A percentile compares a stretch with the other conserved stretches of the same genome.
phyloP scores from a whole-genome alignment of 2,113 vertebrate genomes.

The Burhinus bistriatus region DNA sequence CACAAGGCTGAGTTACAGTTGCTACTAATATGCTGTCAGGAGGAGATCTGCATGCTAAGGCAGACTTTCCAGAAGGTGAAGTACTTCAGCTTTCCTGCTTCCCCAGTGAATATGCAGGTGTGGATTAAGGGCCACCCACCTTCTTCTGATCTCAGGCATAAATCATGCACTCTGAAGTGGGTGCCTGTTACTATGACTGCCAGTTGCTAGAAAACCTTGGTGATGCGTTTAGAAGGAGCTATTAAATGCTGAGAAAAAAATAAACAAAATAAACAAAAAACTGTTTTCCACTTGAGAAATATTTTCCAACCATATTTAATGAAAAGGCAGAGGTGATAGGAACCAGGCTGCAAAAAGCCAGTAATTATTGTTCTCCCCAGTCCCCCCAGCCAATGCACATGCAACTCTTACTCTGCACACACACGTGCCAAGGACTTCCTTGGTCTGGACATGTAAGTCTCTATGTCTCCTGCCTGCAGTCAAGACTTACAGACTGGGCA shows the following conservation, averaged over 20 bases:
- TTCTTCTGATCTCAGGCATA: not conserved
- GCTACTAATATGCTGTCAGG: not conserved
- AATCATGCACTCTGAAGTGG: not conserved
- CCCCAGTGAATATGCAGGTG: not conserved
- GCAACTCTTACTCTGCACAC: not conserved
- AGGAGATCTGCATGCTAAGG: not conserved
- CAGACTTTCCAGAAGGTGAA: not conserved
- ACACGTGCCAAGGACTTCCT: not conserved
- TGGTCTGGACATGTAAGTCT: not conserved
- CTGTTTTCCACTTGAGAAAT: not conserved
- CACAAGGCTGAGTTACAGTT: not conserved
- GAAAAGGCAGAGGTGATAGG: not conserved
- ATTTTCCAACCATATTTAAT: not conserved
- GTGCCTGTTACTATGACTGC: not conserved
- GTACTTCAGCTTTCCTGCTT: not conserved
- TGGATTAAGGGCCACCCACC: not conserved
- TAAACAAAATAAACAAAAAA: not conserved
- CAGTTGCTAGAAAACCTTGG: not conserved
- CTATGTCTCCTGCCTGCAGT: not conserved
- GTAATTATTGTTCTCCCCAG: not conserved
- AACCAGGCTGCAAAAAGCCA: not conserved
- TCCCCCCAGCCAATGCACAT: rapidly evolving
- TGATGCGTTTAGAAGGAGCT: not conserved
- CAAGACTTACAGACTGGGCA: not conserved
- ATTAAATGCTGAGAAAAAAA: not conserved